Conservation (phyloP, 2,888 invertebrate genomes). For the Cynaeus angustus region DNA sequence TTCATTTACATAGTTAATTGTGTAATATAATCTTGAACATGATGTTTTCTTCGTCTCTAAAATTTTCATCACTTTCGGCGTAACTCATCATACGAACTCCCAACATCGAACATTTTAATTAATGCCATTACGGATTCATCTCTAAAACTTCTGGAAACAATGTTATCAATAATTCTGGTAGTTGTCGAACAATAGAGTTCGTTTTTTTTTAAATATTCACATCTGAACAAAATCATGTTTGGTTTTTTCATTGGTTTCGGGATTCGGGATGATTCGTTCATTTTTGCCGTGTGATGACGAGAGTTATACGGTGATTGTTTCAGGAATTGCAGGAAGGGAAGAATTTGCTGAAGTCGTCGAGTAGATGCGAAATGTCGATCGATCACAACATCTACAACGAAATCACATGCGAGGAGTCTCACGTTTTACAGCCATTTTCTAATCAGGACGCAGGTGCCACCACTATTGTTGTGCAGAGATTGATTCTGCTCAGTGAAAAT, state of each 20-base stretch:
- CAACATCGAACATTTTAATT: slow-evolving; percentile 33
- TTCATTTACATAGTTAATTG: slow-evolving; percentile 45
- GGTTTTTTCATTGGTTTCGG: background rate
- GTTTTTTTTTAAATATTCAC: slow-evolving; percentile 6
- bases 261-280: slow-evolving; percentile 20
- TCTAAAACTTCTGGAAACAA: slow-evolving; percentile 37
- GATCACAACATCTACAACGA: slow-evolving; percentile 85
- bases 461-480: slow-evolving; percentile 77
- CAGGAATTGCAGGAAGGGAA: slow-evolving; percentile 50
- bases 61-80: slow-evolving; percentile 33
- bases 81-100: slow-evolving; percentile 32
- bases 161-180: slow-evolving; percentile 28
- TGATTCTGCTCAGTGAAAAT: slow-evolving; percentile 75
- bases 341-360: slow-evolving; percentile 84
- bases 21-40: slow-evolving; percentile 29
- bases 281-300: slow-evolving; percentile 24
- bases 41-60: slow-evolving; percentile 21
- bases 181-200: slow-evolving; percentile 10
- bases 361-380: slow-evolving; percentile 82
- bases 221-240: too few species aligned
- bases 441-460: slow-evolving; percentile 83
- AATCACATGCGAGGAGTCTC: slow-evolving; percentile 82
- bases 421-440: slow-evolving; percentile 85
- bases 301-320: slow-evolving; percentile 45
- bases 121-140: slow-evolving; percentile 36